Percentiles rank a stretch among this genome's conserved stretches.
Evolutionary conservation across 2,888 invertebrate species (phyloP).

Genomic region (Cephus sareptanus): DNA sequence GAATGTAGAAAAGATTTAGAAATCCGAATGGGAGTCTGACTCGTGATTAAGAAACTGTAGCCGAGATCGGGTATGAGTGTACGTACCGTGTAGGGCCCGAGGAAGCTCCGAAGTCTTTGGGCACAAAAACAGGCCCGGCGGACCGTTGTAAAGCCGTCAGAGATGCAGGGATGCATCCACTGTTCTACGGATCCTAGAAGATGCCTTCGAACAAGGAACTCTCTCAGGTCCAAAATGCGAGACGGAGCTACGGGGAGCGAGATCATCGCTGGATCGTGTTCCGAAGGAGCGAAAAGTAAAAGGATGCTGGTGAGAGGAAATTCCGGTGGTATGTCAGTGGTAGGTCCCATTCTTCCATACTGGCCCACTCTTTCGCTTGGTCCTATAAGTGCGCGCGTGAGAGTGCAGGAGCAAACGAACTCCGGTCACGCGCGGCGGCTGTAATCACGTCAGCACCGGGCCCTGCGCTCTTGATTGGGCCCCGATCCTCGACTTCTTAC

Average conservation of each 20-base stretch:
- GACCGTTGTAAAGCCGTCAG: conserved; percentile 50
- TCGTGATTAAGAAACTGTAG: conserved; percentile 11
- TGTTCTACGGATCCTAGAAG: not conserved
- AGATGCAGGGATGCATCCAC: conserved; percentile 48
- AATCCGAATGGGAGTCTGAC: not conserved
- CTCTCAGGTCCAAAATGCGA: too few species aligned
- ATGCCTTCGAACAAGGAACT: not conserved
- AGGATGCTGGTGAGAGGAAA: too few species aligned
- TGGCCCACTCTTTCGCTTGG: too few species aligned
- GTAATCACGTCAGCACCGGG: conserved; percentile 60
- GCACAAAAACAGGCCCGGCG: conserved; percentile 49
- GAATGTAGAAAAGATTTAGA: too few species aligned
- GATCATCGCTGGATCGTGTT: too few species aligned
- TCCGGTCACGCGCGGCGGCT: conserved; percentile 60
- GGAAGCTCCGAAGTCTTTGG: conserved; percentile 33
- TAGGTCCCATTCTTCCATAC: too few species aligned
- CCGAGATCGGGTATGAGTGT: not conserved
- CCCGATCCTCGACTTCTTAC: conserved; percentile 17
- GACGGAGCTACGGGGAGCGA: too few species aligned
- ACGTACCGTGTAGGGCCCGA: not conserved
- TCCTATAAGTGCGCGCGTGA: not conserved
- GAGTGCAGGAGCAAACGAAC: conserved; percentile 42
- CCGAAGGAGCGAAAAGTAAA: too few species aligned
- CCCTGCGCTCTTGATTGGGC: conserved; percentile 57
- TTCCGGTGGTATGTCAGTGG: too few species aligned